These are phyloP conservation scores for Lepidocolaptes lacrymiger DNA, from an alignment of 2,797 vertebrate species.

Conservation along the genomic window DNA sequence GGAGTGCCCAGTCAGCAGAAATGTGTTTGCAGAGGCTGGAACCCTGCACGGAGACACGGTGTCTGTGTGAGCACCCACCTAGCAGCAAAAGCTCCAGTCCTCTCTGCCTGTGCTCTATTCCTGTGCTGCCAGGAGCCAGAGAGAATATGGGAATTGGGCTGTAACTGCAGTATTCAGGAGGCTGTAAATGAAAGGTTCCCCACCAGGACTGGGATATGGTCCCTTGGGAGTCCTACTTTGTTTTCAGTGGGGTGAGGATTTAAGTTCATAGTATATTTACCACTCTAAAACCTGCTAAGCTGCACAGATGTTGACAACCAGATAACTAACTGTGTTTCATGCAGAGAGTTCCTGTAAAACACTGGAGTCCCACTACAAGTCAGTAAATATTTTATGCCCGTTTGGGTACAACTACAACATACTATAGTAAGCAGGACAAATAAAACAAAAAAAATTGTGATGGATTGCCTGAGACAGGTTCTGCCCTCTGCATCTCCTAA, in stretches of 20 bases:
- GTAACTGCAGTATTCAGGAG: background rate
- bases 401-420: background rate
- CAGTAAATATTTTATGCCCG: background rate
- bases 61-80: background rate
- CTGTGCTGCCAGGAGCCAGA: background rate
- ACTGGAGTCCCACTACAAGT: background rate
- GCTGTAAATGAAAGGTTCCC: background rate
- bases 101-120: background rate
- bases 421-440: background rate
- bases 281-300: background rate
- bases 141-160: background rate
- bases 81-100: background rate
- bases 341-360: background rate
- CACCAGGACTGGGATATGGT: background rate
- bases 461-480: background rate
- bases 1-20: background rate
- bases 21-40: background rate
- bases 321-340: background rate
- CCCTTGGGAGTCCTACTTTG: background rate
- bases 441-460: background rate
- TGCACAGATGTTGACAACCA: background rate
- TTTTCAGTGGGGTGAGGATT: background rate
- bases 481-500: background rate
- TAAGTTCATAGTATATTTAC: background rate
- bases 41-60: rapidly evolving